Evolutionary conservation across 2,888 invertebrate genomes (phyloP), one percentile per base, ranked within the genome.

Genomic region (Lagria hirta): DNA sequence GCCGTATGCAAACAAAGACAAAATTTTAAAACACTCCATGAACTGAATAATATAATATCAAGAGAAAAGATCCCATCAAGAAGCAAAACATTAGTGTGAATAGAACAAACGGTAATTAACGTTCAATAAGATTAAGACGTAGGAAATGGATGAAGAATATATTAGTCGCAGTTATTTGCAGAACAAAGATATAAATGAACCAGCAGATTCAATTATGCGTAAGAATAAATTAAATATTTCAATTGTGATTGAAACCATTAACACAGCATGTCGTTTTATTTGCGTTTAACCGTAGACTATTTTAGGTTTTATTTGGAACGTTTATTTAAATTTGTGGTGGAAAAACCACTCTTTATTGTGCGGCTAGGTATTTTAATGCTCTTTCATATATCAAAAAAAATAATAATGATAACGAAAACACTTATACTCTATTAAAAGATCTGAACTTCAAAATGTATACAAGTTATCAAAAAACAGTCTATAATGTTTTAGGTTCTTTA

Each of bases 31-130:
- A 32, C 28, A 32, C 23, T 20, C 36, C 42, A 43, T 17, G 28
- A 37, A 21, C 15, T 23, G 33, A 43, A 36, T 13, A 30, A 26
- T 30, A 36, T 36, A 10, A 29, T 40, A 24, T 38, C 18, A 27
- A 42, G 36, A 43, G 36, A 42, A 42, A 30, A 32, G 28, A 30
- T 34, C 24, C 34, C 42, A 45, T 41, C 36, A 15, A 29, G 47
- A 44, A 43, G 48, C 47, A 50, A 50, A 43, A 47, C 47, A 50
- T 34, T 28, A 26, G 40, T 49, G 47, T 51, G 51, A 54, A 54
- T 52, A 42, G 54, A 54, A 54, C 54, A 54, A 52, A 52, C 36
- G 52, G 51, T 54, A 52, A 54, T 54, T 54, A 54, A 44, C 52
- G 52, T 52, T 54, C 54, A 51, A 54, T 54, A 47, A 43, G 33